A percentile compares a stretch with the other conserved stretches of the same genome.
These are phyloP conservation scores for Ciconia boyciana DNA, from an alignment of 2,113 vertebrate species.

Conservation along the genomic window DNA sequence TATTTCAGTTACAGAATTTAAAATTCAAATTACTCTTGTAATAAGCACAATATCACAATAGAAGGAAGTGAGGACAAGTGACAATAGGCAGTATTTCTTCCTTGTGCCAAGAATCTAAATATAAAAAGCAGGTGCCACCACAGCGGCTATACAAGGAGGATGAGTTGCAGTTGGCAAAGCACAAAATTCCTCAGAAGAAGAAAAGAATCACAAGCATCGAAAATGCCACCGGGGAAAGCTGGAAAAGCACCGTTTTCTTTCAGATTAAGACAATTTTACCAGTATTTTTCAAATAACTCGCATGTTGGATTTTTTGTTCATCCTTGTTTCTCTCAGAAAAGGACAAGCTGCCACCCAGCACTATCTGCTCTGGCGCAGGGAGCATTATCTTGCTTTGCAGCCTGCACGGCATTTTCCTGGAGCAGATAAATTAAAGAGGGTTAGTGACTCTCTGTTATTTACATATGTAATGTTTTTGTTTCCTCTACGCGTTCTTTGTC, in stretches of 20 bases:
- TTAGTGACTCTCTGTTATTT: neutral
- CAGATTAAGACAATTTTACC: neutral
- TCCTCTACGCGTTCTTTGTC: neutral
- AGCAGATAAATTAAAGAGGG: slow-evolving; percentile 15
- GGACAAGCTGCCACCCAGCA: neutral
- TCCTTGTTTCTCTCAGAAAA: neutral
- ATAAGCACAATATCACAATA: neutral
- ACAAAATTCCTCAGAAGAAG: neutral
- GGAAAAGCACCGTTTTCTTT: neutral
- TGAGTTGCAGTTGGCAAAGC: neutral
- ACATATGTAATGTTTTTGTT: neutral
- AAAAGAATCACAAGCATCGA: neutral
- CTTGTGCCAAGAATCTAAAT: neutral
- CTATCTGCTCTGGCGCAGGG: slow-evolving; percentile 24
- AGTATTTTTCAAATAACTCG: neutral
- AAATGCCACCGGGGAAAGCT: neutral
- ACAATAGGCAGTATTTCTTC: neutral
- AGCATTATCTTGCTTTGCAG: slow-evolving; percentile 35
- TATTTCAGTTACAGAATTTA: neutral
- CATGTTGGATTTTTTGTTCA: neutral
- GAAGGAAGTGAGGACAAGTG: neutral
- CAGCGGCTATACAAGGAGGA: neutral
- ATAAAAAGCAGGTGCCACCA: neutral
- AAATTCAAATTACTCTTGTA: neutral
- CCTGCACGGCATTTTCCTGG: neutral